A percentile compares a stretch with the other conserved stretches of the same genome.
Evolutionary conservation across 92 coral and sea anemone genomes (phyloP).

Genomic region (Hydrozoanthus gracilis): DNA sequence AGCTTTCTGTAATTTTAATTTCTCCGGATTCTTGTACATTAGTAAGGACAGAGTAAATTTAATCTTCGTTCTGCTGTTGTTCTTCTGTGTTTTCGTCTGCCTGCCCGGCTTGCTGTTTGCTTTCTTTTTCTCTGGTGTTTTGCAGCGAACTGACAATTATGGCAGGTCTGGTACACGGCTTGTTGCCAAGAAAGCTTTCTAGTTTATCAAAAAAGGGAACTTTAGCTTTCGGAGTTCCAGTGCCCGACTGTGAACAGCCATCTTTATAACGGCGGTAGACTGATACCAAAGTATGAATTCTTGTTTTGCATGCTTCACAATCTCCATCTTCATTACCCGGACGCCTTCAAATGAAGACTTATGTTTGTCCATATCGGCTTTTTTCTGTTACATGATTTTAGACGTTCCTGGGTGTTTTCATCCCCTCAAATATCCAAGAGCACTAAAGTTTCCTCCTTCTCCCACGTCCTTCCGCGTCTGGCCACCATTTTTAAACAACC

Average conservation of each 20-base stretch:
- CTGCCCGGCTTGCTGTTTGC: not conserved
- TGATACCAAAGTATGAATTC: no score
- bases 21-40: not conserved
- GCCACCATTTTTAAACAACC: no score
- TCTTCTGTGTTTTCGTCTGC: not conserved
- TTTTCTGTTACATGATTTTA: not conserved
- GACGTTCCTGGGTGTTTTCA: no score
- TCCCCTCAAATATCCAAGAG: no score
- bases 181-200: not conserved
- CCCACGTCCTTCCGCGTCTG: no score
- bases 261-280: no score
- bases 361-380: not conserved
- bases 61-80: not conserved
- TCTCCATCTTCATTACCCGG: no score
- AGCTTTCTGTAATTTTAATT: not conserved
- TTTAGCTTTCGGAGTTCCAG: no score
- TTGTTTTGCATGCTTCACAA: no score
- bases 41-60: not conserved
- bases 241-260: no score
- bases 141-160: not conserved
- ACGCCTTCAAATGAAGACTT: no score
- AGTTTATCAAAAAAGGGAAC: not conserved
- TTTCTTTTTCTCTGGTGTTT: not conserved
- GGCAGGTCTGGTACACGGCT: not conserved
- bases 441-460: no score